A percentile compares a stretch with the other conserved stretches of the same genome.
These are phyloP conservation scores for Dendronephthya gigantea DNA, from an alignment of 64 coral and sea anemone genomes.

Conservation along the genomic window DNA sequence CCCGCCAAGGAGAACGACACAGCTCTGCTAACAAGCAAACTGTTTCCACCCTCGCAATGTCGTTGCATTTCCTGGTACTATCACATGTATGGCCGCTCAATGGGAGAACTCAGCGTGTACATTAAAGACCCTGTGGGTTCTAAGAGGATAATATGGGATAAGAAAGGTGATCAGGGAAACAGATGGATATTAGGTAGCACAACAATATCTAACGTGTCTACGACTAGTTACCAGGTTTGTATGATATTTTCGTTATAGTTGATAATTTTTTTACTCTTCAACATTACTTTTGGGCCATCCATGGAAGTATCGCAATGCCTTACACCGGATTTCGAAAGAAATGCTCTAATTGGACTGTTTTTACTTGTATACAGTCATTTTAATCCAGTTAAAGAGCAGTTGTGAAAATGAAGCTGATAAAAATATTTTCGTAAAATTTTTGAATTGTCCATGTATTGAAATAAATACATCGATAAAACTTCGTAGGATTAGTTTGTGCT, in stretches of 20 bases:
- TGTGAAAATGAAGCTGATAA: too few species aligned
- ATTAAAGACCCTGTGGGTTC: not conserved
- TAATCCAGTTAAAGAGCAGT: too few species aligned
- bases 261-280: not conserved
- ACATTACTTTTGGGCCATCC: too few species aligned
- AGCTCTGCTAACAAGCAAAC: not conserved
- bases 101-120: not conserved
- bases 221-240: not conserved
- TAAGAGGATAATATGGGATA: not conserved
- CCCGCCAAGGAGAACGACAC: not conserved
- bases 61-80: not conserved
- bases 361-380: too few species aligned
- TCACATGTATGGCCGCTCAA: not conserved
- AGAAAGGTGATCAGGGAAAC: not conserved
- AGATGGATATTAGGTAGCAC: not conserved
- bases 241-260: not conserved
- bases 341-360: too few species aligned
- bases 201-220: not conserved
- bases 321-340: too few species aligned
- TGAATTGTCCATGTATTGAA: too few species aligned
- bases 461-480: too few species aligned
- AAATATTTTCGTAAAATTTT: too few species aligned
- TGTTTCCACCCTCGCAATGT: not conserved
- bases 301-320: too few species aligned
- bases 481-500: too few species aligned